A percentile compares a stretch with the other conserved stretches of the same genome.
phyloP scores from a whole-genome alignment of 23 tunicate species.

The Styela clava region DNA sequence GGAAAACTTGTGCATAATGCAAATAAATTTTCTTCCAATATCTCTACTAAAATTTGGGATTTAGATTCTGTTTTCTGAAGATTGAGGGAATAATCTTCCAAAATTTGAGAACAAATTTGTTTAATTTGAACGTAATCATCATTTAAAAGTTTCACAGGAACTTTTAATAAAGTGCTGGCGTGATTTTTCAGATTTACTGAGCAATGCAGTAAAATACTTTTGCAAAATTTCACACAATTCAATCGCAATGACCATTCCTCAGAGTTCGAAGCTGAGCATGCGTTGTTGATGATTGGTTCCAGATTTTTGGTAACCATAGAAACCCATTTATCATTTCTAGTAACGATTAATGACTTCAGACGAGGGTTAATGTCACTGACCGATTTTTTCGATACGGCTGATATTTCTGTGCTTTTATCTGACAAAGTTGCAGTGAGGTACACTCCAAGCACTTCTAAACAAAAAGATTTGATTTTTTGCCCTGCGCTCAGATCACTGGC shows the following conservation, averaged over 20 bases:
- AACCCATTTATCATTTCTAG: constrained; percentile 48
- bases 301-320: constrained; percentile 33
- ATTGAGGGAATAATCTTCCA: constrained; percentile 22
- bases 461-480: constrained; percentile 37
- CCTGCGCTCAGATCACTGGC: constrained; percentile 34
- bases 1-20: constrained; percentile 42
- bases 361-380: not conserved
- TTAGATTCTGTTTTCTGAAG: not conserved
- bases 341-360: constrained; percentile 6
- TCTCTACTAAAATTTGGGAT: constrained; percentile 4
- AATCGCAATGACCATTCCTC: constrained; percentile 20
- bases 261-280: constrained; percentile 29
- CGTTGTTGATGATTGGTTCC: constrained; percentile 22
- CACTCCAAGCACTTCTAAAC: constrained; percentile 24
- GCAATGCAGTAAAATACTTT: constrained; percentile 21
- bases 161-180: constrained; percentile 29
- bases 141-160: constrained; percentile 50
- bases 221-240: constrained; percentile 33
- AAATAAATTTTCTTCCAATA: constrained; percentile 34
- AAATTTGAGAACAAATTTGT: constrained; percentile 2
- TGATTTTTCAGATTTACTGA: constrained; percentile 11
- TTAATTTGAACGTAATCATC: constrained; percentile 29
- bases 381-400: not conserved
- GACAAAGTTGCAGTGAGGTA: constrained; percentile 12
- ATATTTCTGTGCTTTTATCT: constrained; percentile 14